A percentile compares a stretch with the other conserved stretches of the same genome.
Evolutionary conservation across 2,888 invertebrate genomes (phyloP).

Genomic region (Acanthosoma haemorrhoidale): DNA sequence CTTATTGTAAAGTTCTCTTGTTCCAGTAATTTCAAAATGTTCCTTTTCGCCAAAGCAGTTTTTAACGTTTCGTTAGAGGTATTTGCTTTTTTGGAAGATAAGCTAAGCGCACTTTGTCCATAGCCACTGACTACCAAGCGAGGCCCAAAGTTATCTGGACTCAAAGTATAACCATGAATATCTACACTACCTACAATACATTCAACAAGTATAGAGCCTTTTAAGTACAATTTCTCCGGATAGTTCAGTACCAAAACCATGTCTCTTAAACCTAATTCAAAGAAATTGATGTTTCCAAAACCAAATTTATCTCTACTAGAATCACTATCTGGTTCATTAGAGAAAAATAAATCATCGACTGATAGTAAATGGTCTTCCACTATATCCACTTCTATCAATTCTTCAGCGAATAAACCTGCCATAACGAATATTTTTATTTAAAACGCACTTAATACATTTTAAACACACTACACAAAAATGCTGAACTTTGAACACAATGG

Average conservation of each 20-base stretch:
- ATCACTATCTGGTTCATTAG: not conserved
- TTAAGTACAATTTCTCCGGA: constrained; percentile 11
- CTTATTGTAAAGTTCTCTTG: not conserved
- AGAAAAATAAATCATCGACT: not conserved
- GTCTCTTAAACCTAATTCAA: not conserved
- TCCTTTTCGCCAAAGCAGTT: not conserved
- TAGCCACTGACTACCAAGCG: not conserved
- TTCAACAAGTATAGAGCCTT: not conserved
- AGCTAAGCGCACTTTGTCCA: constrained; percentile 5
- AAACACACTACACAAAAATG: too few species aligned
- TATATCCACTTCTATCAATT: not conserved
- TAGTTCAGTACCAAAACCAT: not conserved
- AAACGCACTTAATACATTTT: too few species aligned
- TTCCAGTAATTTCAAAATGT: not conserved
- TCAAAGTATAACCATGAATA: constrained; percentile 6
- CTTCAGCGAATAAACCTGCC: not conserved
- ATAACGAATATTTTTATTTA: not conserved
- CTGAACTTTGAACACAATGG: too few species aligned
- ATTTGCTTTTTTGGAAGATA: not conserved
- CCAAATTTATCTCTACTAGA: not conserved
- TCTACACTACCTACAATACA: constrained; percentile 1
- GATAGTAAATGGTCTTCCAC: not conserved
- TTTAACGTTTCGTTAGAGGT: not conserved
- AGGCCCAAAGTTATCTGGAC: not conserved
- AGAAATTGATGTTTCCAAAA: not conserved